These are phyloP conservation scores for Pluvianellus socialis DNA, from an alignment of 2,113 vertebrate species.

Conservation along the genomic window DNA sequence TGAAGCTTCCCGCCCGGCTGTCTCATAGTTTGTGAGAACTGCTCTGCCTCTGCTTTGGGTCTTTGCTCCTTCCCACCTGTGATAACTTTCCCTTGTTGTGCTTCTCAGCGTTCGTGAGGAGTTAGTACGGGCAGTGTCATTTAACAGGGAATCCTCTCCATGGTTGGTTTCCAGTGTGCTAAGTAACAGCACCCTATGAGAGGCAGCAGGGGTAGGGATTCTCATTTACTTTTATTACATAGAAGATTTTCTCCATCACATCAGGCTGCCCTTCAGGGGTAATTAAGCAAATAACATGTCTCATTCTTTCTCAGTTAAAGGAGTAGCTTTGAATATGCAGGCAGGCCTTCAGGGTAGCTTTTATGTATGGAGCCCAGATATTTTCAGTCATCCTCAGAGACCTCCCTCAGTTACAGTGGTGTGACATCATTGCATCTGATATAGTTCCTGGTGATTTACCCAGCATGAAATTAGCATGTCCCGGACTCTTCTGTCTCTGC, in stretches of 20 bases:
- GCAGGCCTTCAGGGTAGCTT: neutral
- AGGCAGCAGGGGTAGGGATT: conserved; percentile 1
- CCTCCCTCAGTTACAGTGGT: neutral
- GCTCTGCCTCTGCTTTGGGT: neutral
- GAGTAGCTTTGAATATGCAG: conserved; percentile 28
- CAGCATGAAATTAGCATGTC: neutral
- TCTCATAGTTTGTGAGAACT: neutral
- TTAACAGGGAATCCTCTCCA: neutral
- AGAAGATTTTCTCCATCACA: conserved; percentile 17
- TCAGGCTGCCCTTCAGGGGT: neutral
- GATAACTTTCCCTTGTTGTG: neutral
- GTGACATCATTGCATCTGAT: neutral
- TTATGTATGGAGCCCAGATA: neutral
- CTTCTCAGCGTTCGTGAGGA: neutral
- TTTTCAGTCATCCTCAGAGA: neutral
- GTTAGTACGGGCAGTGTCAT: neutral
- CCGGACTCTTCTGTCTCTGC: neutral
- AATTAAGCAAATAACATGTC: conserved; percentile 20
- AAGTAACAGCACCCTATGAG: neutral
- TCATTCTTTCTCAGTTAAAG: neutral
- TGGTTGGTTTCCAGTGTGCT: neutral
- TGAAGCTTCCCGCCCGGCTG: neutral
- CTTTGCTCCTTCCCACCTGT: neutral
- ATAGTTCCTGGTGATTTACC: neutral
- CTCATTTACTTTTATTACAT: conserved; percentile 40